Evolutionary conservation across 1,140 invertebrate genomes (phyloP).

Genomic region (Drosophila quadrilineata): DNA sequence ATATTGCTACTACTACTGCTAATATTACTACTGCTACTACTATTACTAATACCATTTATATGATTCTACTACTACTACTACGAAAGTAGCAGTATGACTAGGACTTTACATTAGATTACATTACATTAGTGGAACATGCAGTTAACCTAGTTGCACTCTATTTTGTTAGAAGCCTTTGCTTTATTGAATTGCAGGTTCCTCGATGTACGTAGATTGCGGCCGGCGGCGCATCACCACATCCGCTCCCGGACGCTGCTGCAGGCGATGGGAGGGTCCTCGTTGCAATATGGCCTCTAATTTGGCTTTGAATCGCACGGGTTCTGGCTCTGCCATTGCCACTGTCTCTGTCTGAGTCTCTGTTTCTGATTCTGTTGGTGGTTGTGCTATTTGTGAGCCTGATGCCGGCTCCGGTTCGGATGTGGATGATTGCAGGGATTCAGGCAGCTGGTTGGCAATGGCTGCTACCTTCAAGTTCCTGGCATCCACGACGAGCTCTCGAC

Average conservation of each 20-base stretch:
- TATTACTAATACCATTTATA: conserved; percentile 27
- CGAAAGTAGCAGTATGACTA: no score
- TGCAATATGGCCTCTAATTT: conserved; percentile 78
- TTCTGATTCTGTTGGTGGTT: not conserved
- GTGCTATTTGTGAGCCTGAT: conserved; percentile 2
- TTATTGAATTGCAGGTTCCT: conserved; percentile 48
- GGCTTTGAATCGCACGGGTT: conserved; percentile 68
- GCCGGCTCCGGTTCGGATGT: not conserved
- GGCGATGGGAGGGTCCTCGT: conserved; percentile 73
- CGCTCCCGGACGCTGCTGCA: conserved; percentile 60
- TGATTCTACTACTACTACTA: conserved; percentile 17
- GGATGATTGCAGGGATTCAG: not conserved
- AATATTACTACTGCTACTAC: conserved; percentile 19
- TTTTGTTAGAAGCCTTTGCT: conserved; percentile 19
- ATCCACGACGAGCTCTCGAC: conserved; percentile 51
- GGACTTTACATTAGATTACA: conserved; percentile 39
- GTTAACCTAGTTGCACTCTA: conserved; percentile 29
- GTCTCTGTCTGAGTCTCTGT: conserved; percentile 11
- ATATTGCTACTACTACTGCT: conserved; percentile 26
- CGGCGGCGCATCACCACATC: conserved; percentile 46
- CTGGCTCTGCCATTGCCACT: conserved; percentile 16
- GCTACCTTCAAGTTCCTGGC: conserved; percentile 48
- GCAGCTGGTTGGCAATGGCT: not conserved
- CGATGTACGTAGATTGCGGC: conserved; percentile 55
- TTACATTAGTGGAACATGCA: conserved; percentile 23